Conservation (phyloP, 2,888 invertebrate genomes). For the Prosapia bicincta region DNA sequence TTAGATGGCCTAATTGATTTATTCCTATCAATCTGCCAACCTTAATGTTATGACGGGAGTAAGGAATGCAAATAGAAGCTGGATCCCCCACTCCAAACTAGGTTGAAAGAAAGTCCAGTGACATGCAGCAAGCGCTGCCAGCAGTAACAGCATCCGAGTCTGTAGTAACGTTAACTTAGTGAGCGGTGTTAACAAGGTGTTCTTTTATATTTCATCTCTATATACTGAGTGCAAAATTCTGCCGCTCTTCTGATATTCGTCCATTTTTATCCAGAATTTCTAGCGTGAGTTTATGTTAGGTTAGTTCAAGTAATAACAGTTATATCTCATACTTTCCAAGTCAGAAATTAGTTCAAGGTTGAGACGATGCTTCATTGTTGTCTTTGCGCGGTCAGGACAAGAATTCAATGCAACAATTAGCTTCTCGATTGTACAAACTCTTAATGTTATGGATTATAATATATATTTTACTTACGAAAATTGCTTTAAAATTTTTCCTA, state of each 20-base stretch:
- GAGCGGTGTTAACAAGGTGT: background rate
- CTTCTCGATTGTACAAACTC: background rate
- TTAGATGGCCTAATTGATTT: background rate
- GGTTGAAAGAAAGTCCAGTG: conserved; percentile 2
- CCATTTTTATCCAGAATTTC: background rate
- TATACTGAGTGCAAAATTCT: background rate
- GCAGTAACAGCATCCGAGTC: background rate
- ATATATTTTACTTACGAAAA: too few relatives aligned
- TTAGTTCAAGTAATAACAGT: background rate
- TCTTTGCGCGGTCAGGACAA: background rate
- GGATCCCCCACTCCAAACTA: background rate
- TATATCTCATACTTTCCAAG: background rate
- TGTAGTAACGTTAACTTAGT: background rate
- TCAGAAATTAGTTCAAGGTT: background rate
- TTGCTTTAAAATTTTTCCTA: too few relatives aligned
- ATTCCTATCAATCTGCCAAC: background rate
- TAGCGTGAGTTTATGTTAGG: background rate
- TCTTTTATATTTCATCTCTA: background rate
- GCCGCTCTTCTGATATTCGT: background rate
- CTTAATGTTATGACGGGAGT: background rate
- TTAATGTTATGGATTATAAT: background rate
- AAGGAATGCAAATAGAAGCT: background rate
- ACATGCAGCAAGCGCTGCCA: background rate
- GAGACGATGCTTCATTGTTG: background rate
- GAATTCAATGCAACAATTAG: background rate